Base-by-base conservation (phyloP, 1,140 invertebrate species). In the Aleiodes sp. region DNA sequence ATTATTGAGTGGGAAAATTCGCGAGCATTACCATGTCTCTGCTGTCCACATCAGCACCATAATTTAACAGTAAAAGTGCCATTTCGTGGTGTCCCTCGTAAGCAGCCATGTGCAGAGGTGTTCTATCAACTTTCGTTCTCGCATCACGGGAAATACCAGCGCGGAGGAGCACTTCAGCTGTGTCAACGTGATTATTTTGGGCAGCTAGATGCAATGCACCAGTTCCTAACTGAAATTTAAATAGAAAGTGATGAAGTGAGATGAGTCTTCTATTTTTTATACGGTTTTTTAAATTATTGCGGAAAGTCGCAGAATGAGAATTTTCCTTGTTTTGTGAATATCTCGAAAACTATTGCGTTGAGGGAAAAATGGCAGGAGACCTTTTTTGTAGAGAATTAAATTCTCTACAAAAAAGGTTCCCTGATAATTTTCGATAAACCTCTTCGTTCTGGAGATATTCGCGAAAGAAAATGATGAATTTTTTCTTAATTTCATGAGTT, bases 61-160 rank as follows among this genome's bases (percentile, higher is more conserved):
- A 88, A 62, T 88, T 89, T n/a, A 98, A 80, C 39, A 98, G 85
- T 19, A 96, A 84, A 73, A 91, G 88, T 7, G 94, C 92, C 76
- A 96, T 93, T 39, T 90, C 87, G 26, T 90, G 84, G 83, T 97
- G 92, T 0, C 96, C 96, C 78, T 95, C 94, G 80, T 94, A 93
- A 3, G 93, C 90, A 29, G 96, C 95, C 78, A 96, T 90, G 84
- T 97, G 94, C 33, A 98, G 83, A 41, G 96, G 93, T 21, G 96
- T 97, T 76, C 94, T 88, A 80, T 97, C 95, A 0, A 97, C 95
- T 88, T 98, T 98, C 12, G 95, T 98, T 73, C 93, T 89, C 2
- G 94, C 92, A 87, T 97, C 96, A 75, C 92, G 89, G 29, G 92
- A 94, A 70, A 96, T 94, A 46, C 96, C 96, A 31, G 94, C 94